phyloP scores from a whole-genome alignment of 2,113 vertebrate genomes.

The Muntiacus muntjak region DNA sequence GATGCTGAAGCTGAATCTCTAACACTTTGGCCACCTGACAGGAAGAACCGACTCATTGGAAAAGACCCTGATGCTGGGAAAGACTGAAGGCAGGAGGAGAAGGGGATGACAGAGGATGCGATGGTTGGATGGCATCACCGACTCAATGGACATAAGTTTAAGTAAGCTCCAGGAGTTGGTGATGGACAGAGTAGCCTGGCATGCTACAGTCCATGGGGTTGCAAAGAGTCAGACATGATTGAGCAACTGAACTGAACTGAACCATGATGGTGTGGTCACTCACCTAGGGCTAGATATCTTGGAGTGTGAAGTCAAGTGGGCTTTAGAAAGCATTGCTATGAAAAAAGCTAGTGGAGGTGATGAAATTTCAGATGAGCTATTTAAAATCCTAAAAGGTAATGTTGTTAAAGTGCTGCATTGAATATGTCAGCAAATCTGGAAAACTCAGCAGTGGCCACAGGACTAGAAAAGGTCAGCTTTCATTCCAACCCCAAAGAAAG shows the following conservation, averaged over 20 bases:
- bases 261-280: neutral
- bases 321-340: neutral
- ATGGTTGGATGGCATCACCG: neutral
- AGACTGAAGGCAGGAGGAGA: neutral
- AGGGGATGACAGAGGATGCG: neutral
- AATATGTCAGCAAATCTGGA: neutral
- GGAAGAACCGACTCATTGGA: neutral
- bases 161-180: neutral
- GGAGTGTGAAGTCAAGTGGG: neutral
- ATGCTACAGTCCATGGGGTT: neutral
- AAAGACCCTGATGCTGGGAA: neutral
- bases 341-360: neutral
- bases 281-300: neutral
- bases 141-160: neutral
- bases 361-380: neutral
- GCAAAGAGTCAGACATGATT: neutral
- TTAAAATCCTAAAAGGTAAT: neutral
- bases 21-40: neutral
- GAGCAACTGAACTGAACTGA: neutral
- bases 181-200: neutral
- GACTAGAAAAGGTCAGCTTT: neutral
- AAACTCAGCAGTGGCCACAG: neutral
- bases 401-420: neutral
- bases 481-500: neutral
- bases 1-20: neutral